Base-by-base conservation (phyloP, 2,888 invertebrate genomes). In the Oxyscelio sp. region DNA sequence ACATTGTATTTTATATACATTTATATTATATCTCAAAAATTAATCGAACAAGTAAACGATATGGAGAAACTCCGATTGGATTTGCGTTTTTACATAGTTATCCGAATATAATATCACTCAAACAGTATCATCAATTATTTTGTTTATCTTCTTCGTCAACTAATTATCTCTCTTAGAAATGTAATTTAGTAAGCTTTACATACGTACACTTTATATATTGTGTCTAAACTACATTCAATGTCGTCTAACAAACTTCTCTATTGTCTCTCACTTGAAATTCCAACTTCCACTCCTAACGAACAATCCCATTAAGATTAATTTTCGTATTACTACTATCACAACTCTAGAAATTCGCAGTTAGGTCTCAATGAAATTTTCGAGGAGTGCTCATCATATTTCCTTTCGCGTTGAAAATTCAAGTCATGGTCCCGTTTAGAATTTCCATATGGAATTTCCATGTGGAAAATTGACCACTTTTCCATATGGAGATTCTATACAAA, bases 121-220 rank as follows among this genome's bases (percentile, higher is more conserved):
- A 63, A 58, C 52, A 61, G 48, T 43, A 61, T 43, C 19, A 17
- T 59, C 11, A 54, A 59, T 43, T 8, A 58, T 24, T 8, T 40
- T 61, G 15, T 19, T 50, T 22, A 40, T 40, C 40, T 27, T 19
- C 40, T 50, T 59, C n/a, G 9, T 34, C 34, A 1, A 34, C 34
- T 11, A 61, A 61, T 17, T 4, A 19, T 31, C 24, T 63, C 27
- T 61, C 19, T 40, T 59, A 58, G 13, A 40, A 52, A 31, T 45
- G 19, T 61, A 58, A 40, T 61, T 31, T 31, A 54, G 27, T 6
- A 73, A 73, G 21, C 27, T 73, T 73, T 73, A 73, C 73, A 54
- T 73, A 73, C 59, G 59, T 50, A 73, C 71, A 73, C 8, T 73
- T 63, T 74, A 54, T 74, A 74, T 63, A 74, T 63, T 54, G 63